Conservation (phyloP, 2,888 invertebrate genomes). For the Metellina segmentata region DNA sequence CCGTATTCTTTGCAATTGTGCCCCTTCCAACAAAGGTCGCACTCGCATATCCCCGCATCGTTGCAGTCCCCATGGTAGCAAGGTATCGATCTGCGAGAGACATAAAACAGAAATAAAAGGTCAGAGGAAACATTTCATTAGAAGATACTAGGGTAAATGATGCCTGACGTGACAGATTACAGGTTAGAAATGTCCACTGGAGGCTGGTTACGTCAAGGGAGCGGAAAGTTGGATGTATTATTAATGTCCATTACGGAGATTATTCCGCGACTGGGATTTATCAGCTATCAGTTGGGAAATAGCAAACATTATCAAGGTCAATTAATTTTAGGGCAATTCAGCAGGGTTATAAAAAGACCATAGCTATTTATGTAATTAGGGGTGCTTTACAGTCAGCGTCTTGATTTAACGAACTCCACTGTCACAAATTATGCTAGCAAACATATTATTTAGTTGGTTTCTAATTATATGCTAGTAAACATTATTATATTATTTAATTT, state of each 20-base stretch:
- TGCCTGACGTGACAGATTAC: conserved; percentile 65
- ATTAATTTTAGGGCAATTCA: conserved; percentile 6
- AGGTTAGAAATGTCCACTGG: conserved; percentile 22
- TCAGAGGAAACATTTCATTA: conserved; percentile 53
- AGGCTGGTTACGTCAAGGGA: neutral
- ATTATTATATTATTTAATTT: too few relatives aligned
- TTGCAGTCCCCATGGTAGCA: conserved; percentile 78
- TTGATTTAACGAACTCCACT: neutral
- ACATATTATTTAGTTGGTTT: too few relatives aligned
- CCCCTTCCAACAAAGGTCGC: conserved; percentile 77
- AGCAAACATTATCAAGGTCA: conserved; percentile 18
- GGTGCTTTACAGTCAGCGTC: neutral
- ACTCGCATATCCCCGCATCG: conserved; percentile 75
- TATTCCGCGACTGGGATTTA: conserved; percentile 14
- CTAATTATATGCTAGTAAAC: too few relatives aligned
- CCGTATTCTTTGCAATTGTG: conserved; percentile 77
- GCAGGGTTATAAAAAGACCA: too few relatives aligned
- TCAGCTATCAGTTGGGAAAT: neutral
- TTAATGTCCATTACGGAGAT: conserved; percentile 34
- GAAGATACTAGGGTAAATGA: conserved; percentile 54
- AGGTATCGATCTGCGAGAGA: conserved; percentile 65
- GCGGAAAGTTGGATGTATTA: conserved; percentile 21
- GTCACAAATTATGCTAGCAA: too few relatives aligned
- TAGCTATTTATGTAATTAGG: neutral
- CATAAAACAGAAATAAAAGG: conserved; percentile 14